Conservation (phyloP, 23 tunicate genomes). For the Oikopleura dioica region DNA sequence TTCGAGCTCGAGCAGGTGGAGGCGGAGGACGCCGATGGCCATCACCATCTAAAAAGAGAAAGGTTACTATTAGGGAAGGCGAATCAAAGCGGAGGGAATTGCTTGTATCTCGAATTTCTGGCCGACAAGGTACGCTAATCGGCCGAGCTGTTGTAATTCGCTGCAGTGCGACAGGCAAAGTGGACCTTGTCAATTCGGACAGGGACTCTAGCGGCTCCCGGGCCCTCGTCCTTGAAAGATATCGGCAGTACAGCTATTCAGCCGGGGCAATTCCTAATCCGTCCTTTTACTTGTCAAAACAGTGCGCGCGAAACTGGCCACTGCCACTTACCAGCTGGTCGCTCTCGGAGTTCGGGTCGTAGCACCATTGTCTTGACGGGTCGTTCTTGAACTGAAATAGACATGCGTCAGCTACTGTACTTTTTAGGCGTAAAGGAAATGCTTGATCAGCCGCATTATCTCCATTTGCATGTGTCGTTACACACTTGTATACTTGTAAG, state of each 20-base stretch:
- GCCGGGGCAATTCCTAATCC: not conserved
- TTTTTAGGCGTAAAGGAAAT: no score
- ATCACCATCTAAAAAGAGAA: slow-evolving; percentile 63
- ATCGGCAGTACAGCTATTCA: not conserved
- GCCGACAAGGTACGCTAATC: not conserved
- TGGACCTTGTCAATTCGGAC: no score
- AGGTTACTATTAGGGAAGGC: not conserved
- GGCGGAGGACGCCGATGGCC: slow-evolving; percentile 82
- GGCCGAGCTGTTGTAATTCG: not conserved
- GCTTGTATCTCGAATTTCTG: not conserved
- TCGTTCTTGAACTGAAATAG: not conserved
- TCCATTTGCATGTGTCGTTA: no score
- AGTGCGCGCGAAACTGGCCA: no score
- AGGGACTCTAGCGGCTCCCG: no score
- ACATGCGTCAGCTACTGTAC: no score
- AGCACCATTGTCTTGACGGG: not conserved
- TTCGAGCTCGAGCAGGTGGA: slow-evolving; percentile 89
- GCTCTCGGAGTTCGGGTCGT: not conserved
- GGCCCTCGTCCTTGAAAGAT: no score
- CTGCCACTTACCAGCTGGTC: slow-evolving; percentile 2
- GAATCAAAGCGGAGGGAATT: not conserved
- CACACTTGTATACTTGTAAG: no score
- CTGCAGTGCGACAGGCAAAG: not conserved
- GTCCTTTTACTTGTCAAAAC: not conserved
- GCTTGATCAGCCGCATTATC: no score